Conservation (phyloP, 2,888 invertebrate species). For the Sphinx pinastri region DNA sequence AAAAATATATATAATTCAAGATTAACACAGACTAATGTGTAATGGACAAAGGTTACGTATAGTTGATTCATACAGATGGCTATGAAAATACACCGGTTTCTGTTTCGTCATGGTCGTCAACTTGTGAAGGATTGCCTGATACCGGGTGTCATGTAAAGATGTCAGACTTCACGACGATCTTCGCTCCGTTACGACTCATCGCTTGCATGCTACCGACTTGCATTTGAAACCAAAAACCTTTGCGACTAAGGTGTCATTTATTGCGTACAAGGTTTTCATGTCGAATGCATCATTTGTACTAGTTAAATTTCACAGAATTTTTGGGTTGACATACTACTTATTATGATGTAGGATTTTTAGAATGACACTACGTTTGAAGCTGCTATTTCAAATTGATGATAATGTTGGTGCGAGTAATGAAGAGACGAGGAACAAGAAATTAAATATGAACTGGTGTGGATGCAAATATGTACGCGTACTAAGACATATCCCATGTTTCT, state of each 20-base stretch:
- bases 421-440: background rate
- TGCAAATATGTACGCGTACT: background rate
- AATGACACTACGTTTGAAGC: background rate
- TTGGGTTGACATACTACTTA: background rate
- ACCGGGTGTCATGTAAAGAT: constrained; percentile 50
- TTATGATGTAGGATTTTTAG: background rate
- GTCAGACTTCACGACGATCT: constrained; percentile 46
- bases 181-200: constrained; percentile 75
- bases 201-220: constrained; percentile 54
- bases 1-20: no score
- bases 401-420: background rate
- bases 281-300: constrained; percentile 45
- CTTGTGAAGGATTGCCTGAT: constrained; percentile 57
- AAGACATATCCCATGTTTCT: constrained; percentile 29
- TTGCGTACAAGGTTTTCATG: constrained; percentile 28
- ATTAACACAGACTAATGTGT: background rate
- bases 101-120: constrained; percentile 59
- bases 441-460: constrained; percentile 4
- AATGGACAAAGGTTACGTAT: background rate
- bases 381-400: background rate
- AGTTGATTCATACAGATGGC: constrained; percentile 13
- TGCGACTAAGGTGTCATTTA: constrained; percentile 7
- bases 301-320: constrained; percentile 34
- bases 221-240: constrained; percentile 67
- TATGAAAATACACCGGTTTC: constrained; percentile 37